Base-by-base conservation (phyloP, 2,888 invertebrate genomes). In the Noctua pronuba region DNA sequence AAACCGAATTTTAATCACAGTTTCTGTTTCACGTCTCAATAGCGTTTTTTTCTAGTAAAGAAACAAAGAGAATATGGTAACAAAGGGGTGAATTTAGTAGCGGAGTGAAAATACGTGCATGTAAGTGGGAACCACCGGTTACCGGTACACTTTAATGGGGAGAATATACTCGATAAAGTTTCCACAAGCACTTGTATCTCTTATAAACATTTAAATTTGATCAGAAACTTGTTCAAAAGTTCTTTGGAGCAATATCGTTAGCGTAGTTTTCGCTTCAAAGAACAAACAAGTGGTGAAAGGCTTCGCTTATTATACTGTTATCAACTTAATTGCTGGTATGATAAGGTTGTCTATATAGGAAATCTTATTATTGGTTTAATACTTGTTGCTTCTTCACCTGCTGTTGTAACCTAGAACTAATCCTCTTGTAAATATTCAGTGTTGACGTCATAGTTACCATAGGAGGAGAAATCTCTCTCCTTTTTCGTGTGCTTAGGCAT, bases 201-300 rank as follows among this genome's bases (percentile, higher is more conserved):
- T 84, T 76, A 75, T 67, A 85, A 83, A 83, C 83, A 86, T 79
- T 85, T 83, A 72, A 85, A 87, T 89, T 88, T 85, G 75, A 89
- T 89, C 82, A 87, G 82, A 89, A 88, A 84, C 82, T 90, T 84
- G 84, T 86, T 86, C 77, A n/a, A 79, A 88, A 89, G 84, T 90
- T 87, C 58, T 71, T 70, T 60, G 58, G 70, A 79, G 79, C 80
- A 86, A 87, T 91, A 88, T 87, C 75, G 84, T 88, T 88, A 81
- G 49, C 79, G 80, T 82, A 82, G 86, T 89, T 89, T 85, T 80
- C 78, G 71, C 79, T 73, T 79, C 72, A 18, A 80, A 82, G 79
- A 83, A 87, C 75, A 85, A 79, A 82, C 76, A 85, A 82, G 78
- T 79, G 82, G 66, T 77, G 72, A 68, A 77, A 58, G 52, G 75